Conservation (phyloP, 2,888 invertebrate species). For the Lochmaea crataegi region DNA sequence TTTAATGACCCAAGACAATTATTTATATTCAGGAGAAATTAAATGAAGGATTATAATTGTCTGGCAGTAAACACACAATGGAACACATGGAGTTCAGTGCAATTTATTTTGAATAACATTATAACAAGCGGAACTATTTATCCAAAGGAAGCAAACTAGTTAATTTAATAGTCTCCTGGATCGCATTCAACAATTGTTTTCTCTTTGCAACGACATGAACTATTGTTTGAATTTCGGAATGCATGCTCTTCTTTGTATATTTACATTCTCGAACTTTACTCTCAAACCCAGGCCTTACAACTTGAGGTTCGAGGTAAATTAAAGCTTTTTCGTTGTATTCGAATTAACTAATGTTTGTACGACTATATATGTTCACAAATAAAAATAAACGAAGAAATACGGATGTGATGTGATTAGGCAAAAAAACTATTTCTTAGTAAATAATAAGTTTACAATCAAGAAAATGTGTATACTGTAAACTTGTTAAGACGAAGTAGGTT, state of each 20-base stretch:
- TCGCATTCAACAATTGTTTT: slow-evolving; percentile 43
- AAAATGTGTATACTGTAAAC: no score
- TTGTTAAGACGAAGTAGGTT: no score
- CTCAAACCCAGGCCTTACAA: neutral
- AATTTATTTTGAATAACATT: slow-evolving; percentile 34
- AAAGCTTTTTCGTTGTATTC: no score
- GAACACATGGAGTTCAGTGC: slow-evolving; percentile 22
- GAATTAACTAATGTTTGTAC: no score
- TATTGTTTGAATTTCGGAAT: slow-evolving; percentile 37
- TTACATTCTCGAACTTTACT: slow-evolving; percentile 20
- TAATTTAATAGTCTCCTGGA: slow-evolving; percentile 40
- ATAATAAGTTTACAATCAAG: no score
- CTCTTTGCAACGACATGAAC: slow-evolving; percentile 38
- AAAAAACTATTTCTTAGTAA: no score
- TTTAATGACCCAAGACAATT: no score
- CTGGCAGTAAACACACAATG: slow-evolving; percentile 1
- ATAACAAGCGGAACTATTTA: slow-evolving; percentile 34
- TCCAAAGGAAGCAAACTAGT: slow-evolving; percentile 37
- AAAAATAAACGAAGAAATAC: no score
- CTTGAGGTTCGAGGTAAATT: no score
- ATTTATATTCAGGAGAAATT: no score
- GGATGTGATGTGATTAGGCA: no score
- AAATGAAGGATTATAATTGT: slow-evolving; percentile 12
- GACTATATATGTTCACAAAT: no score
- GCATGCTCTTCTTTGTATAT: slow-evolving; percentile 35